These are phyloP conservation scores for Motacilla tschutschensis DNA, from an alignment of 2,113 vertebrate species.

Conservation along the genomic window DNA sequence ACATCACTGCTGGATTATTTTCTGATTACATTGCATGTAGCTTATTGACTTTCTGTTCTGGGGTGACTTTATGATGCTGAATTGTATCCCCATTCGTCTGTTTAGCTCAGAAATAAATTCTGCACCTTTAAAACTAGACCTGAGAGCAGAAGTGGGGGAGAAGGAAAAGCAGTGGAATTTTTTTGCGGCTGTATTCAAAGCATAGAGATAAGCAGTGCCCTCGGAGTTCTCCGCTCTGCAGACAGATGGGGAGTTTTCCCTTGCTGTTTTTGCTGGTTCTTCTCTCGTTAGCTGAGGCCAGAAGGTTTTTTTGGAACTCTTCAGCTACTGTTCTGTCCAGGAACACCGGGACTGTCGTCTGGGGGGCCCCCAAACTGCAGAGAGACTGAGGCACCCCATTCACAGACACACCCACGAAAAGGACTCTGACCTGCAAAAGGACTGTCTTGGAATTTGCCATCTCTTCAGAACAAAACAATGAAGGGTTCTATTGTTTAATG, in stretches of 20 bases:
- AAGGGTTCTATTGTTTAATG: neutral
- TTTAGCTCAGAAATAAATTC: neutral
- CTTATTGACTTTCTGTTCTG: neutral
- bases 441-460: neutral
- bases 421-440: neutral
- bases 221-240: neutral
- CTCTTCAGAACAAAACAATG: neutral
- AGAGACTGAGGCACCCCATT: neutral
- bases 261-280: neutral
- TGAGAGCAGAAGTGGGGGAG: neutral
- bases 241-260: neutral
- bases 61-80: no score
- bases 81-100: neutral
- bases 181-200: rapidly evolving
- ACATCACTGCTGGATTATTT: neutral
- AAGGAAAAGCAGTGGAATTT: neutral
- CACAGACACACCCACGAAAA: neutral
- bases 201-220: neutral
- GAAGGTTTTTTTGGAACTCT: neutral
- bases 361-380: neutral
- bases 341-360: neutral
- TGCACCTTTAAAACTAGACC: neutral
- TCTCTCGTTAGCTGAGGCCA: neutral
- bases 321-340: neutral
- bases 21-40: neutral